phyloP scores from a whole-genome alignment of 2,113 vertebrate species.

The Mellivora capensis region DNA sequence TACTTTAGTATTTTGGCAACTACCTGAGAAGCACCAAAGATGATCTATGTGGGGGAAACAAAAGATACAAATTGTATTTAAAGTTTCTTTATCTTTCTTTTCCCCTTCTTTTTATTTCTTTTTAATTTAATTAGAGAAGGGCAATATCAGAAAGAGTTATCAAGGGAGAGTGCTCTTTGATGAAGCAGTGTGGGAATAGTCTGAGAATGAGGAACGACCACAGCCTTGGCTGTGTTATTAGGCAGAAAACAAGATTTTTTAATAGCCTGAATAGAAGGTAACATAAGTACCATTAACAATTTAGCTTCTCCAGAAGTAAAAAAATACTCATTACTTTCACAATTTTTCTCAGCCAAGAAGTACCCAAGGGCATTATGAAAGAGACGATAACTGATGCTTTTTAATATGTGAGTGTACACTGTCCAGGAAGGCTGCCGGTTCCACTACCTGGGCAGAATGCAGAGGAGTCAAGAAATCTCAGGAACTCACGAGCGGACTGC shows the following conservation, averaged over 20 bases:
- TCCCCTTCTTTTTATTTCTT: not conserved
- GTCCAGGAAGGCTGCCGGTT: not conserved
- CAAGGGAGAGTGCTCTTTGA: not conserved
- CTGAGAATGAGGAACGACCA: not conserved
- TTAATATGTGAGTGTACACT: constrained; percentile 34
- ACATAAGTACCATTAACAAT: constrained; percentile 39
- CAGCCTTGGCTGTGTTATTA: not conserved
- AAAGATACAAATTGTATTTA: not conserved
- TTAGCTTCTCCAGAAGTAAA: constrained; percentile 28
- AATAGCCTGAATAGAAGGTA: constrained; percentile 26
- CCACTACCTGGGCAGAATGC: not conserved
- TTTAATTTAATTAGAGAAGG: constrained; percentile 15
- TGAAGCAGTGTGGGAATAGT: not conserved
- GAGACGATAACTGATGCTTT: constrained; percentile 1
- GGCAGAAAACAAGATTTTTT: constrained; percentile 45
- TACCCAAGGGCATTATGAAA: constrained; percentile 1
- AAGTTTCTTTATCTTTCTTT: not conserved
- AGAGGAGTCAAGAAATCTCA: not conserved
- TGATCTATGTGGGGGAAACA: not conserved
- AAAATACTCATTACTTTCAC: constrained; percentile 33
- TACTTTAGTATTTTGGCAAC: not conserved
- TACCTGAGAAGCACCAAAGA: not conserved
- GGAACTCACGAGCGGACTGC: not conserved
- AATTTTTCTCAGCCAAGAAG: constrained; percentile 56
- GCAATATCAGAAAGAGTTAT: not conserved